These are phyloP conservation scores for Paramormyrops hopkinsi DNA, from an alignment of 2,797 vertebrate genomes.

Conservation along the genomic window DNA sequence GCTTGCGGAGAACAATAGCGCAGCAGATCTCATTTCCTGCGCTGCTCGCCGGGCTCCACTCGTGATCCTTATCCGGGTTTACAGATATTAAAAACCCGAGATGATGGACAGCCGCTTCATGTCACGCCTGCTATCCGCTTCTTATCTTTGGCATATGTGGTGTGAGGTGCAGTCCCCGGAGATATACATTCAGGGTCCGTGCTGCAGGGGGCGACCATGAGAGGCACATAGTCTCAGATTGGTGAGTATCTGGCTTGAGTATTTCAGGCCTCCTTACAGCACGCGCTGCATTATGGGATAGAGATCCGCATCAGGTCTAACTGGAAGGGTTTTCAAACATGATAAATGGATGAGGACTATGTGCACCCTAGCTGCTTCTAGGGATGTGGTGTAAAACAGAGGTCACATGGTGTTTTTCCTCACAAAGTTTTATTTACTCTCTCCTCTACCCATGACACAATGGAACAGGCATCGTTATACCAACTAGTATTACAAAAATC, in stretches of 20 bases:
- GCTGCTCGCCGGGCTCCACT: background rate
- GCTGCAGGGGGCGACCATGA: background rate
- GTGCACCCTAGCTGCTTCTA: background rate
- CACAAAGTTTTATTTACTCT: conserved; percentile 51
- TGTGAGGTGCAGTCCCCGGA: background rate
- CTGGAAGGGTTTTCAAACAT: background rate
- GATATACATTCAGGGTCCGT: background rate
- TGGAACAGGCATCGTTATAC: conserved; percentile 40
- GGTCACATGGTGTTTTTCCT: conserved; percentile 24
- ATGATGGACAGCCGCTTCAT: background rate
- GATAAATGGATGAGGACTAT: background rate
- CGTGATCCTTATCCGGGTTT: conserved; percentile 18
- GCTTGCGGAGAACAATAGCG: background rate
- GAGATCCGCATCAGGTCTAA: background rate
- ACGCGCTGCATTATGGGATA: background rate
- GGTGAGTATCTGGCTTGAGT: background rate
- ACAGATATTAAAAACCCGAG: background rate
- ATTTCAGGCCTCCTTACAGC: background rate
- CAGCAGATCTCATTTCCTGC: conserved; percentile 16
- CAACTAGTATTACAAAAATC: conserved; percentile 55
- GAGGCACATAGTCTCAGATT: background rate
- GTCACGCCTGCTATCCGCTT: background rate
- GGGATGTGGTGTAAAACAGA: conserved; percentile 27
- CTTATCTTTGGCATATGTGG: background rate
- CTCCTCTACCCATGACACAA: conserved; percentile 14